phyloP scores from a whole-genome alignment of 2,797 vertebrate species.

The Neosalanx taihuensis region DNA sequence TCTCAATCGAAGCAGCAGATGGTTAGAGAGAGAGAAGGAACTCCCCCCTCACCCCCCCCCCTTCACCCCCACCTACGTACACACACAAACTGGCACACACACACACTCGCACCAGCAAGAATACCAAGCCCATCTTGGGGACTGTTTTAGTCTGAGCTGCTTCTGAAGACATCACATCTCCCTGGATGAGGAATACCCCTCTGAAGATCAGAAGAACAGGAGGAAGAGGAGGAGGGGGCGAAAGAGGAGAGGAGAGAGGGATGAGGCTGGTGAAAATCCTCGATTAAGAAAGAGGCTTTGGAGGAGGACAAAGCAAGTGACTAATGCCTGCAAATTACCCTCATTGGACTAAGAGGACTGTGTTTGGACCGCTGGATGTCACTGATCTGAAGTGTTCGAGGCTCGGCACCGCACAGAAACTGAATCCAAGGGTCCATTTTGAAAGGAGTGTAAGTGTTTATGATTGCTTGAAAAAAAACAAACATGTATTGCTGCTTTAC shows the following conservation, averaged over 20 bases:
- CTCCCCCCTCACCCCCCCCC: slow-evolving; percentile 42
- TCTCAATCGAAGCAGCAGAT: slow-evolving; percentile 73
- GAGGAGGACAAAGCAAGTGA: slow-evolving; percentile 64
- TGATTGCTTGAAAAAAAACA: slow-evolving; percentile 35
- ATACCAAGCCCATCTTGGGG: slow-evolving; percentile 52
- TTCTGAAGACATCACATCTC: slow-evolving; percentile 56
- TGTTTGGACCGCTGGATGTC: slow-evolving; percentile 53
- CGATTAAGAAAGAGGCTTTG: slow-evolving; percentile 61
- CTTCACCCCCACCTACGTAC: slow-evolving; percentile 15
- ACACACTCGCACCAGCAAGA: slow-evolving; percentile 42
- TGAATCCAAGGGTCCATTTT: slow-evolving; percentile 39
- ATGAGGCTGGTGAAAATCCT: slow-evolving; percentile 70
- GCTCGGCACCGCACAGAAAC: slow-evolving; percentile 34
- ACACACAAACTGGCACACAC: slow-evolving; percentile 14
- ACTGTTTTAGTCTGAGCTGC: slow-evolving; percentile 59
- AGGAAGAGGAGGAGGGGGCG: slow-evolving; percentile 53
- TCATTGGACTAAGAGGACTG: slow-evolving; percentile 38
- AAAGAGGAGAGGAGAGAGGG: slow-evolving; percentile 57
- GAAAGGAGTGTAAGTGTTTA: slow-evolving; percentile 61
- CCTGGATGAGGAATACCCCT: slow-evolving; percentile 56
- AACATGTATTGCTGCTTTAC: slow-evolving; percentile 42
- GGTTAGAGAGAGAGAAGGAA: slow-evolving; percentile 73
- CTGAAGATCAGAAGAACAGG: slow-evolving; percentile 55
- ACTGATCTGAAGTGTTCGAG: slow-evolving; percentile 38
- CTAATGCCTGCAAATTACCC: slow-evolving; percentile 65